Evolutionary conservation across 2,113 vertebrate species (phyloP).

Genomic region (Oncorhynchus clarkii): DNA sequence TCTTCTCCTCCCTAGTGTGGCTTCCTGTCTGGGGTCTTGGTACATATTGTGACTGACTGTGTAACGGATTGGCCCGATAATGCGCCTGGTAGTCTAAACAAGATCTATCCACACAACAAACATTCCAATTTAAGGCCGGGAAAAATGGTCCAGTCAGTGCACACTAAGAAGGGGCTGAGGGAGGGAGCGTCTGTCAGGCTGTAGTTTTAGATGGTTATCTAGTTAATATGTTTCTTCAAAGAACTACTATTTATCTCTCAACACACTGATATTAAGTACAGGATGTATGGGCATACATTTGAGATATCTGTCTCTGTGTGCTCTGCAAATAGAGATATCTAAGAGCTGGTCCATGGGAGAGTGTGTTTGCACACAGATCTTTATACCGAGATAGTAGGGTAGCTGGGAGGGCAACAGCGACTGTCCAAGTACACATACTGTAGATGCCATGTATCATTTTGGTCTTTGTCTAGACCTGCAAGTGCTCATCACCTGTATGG

Average conservation of each 20-base stretch:
- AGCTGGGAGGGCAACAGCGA: background rate
- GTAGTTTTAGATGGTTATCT: background rate
- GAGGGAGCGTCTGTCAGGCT: background rate
- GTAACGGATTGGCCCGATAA: background rate
- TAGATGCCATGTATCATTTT: background rate
- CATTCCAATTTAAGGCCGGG: background rate
- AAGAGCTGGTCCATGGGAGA: background rate
- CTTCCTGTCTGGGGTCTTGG: background rate
- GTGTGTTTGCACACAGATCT: background rate
- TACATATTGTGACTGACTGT: background rate
- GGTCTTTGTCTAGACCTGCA: background rate
- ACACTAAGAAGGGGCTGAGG: background rate
- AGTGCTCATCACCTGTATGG: background rate
- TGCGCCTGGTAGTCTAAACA: background rate
- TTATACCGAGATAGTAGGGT: background rate
- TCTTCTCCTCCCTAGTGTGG: background rate
- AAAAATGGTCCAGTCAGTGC: background rate
- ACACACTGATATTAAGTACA: background rate
- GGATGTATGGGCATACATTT: background rate
- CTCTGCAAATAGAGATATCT: background rate
- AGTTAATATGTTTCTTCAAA: background rate
- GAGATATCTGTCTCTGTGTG: background rate
- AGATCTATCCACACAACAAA: background rate
- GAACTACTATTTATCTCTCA: background rate
- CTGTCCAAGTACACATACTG: background rate